Evolutionary conservation across 2,888 invertebrate species (phyloP).

Genomic region (Parnassius mnemosyne): DNA sequence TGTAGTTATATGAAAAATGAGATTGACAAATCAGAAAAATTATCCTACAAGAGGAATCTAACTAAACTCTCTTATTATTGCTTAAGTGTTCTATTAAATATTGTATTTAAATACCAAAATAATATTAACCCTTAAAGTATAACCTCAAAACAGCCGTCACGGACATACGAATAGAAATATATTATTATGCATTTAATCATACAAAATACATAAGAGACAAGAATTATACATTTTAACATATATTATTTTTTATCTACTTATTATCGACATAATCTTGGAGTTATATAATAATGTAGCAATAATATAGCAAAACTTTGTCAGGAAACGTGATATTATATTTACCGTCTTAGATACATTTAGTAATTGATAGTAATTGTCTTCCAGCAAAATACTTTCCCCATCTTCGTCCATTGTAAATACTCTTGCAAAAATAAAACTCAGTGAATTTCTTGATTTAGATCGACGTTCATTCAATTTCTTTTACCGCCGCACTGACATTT

Average conservation of each 20-base stretch:
- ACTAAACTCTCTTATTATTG: no score
- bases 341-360: conserved; percentile 92
- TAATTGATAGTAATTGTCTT: conserved; percentile 94
- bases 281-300: conserved; percentile 52
- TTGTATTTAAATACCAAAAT: no score
- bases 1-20: no score
- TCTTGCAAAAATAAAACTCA: conserved; percentile 34
- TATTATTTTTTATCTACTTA: conserved; percentile 6
- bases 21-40: no score
- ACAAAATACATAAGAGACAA: no score
- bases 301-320: conserved; percentile 44
- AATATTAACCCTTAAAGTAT: no score
- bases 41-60: no score
- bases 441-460: conserved; percentile 27
- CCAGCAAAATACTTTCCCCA: conserved; percentile 83
- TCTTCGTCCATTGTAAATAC: conserved; percentile 82
- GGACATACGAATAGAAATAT: no score
- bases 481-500: conserved; percentile 44
- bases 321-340: conserved; percentile 56
- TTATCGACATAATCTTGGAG: conserved; percentile 28
- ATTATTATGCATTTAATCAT: no score
- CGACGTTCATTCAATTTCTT: conserved; percentile 35
- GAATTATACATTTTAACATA: no score
- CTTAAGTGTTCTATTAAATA: no score
- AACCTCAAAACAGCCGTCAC: no score